These are phyloP conservation scores for Stegostoma tigrinum DNA, from an alignment of 2,113 vertebrate species.

Conservation along the genomic window DNA sequence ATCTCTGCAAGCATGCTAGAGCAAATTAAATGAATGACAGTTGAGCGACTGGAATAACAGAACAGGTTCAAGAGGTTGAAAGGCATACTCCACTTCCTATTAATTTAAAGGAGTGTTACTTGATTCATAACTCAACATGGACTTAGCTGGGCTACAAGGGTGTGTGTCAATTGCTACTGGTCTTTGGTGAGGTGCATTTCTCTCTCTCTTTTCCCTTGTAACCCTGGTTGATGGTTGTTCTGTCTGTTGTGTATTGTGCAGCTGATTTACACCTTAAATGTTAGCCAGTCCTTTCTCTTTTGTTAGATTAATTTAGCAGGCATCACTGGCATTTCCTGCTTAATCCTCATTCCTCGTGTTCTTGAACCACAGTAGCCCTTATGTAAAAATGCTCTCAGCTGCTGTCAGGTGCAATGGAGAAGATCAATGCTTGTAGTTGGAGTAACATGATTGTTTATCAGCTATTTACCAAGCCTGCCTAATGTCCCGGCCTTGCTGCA, in stretches of 20 bases:
- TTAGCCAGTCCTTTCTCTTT: no score
- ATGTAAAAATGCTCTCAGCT: no score
- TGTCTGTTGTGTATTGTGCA: no score
- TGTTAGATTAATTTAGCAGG: no score
- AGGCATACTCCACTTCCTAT: not conserved
- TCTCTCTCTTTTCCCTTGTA: no score
- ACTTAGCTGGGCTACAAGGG: not conserved
- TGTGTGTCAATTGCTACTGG: not conserved
- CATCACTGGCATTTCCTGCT: no score
- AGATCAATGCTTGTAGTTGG: not conserved
- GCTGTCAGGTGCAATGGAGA: not conserved
- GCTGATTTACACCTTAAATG: no score
- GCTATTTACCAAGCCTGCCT: not conserved
- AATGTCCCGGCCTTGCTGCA: not conserved
- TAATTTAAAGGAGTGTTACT: not conserved
- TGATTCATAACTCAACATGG: not conserved
- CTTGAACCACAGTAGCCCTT: no score
- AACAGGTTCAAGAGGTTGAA: not conserved
- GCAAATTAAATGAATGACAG: not conserved
- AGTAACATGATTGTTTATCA: not conserved
- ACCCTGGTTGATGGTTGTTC: no score
- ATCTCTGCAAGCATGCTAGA: no score
- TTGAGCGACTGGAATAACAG: not conserved
- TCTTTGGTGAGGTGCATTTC: not conserved
- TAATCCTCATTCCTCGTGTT: no score